A percentile compares a stretch with the other conserved stretches of the same genome.
Evolutionary conservation across 2,888 invertebrate species (phyloP).

Genomic region (Buathra laborator): DNA sequence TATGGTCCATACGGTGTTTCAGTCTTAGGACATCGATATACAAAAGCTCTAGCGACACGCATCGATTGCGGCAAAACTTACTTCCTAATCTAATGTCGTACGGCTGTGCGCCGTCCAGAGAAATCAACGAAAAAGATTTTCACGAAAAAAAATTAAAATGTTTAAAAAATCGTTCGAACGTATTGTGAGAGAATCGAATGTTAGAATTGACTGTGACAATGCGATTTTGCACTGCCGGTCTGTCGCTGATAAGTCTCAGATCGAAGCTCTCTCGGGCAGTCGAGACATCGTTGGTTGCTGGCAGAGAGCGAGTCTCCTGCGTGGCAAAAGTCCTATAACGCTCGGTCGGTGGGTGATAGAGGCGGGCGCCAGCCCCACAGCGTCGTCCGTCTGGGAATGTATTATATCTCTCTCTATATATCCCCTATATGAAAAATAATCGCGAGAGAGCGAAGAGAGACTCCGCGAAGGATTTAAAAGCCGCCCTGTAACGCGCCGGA

Average conservation of each 20-base stretch:
- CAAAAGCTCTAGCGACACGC: conserved; percentile 1
- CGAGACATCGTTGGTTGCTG: conserved; percentile 7
- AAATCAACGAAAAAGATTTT: conserved; percentile 1
- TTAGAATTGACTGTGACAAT: conserved; percentile 37
- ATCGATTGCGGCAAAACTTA: conserved; percentile 1
- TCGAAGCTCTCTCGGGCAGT: conserved; percentile 15
- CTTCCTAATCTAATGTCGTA: conserved; percentile 19
- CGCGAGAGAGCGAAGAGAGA: conserved; percentile 62
- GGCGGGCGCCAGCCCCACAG: conserved; percentile 81
- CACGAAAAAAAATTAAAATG: not conserved
- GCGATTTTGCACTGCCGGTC: conserved; percentile 37
- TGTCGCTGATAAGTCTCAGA: conserved; percentile 30
- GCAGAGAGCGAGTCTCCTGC: not conserved
- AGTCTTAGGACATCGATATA: not conserved
- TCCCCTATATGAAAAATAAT: conserved; percentile 76
- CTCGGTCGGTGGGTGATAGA: conserved; percentile 67
- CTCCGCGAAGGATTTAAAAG: conserved; percentile 67
- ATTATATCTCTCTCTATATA: conserved; percentile 58
- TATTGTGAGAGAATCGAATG: conserved; percentile 7
- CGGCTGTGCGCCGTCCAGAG: conserved; percentile 7
- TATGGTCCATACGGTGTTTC: not conserved
- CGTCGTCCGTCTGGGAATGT: conserved; percentile 81
- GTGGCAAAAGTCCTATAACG: conserved; percentile 37
- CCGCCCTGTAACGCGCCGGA: conserved; percentile 66
- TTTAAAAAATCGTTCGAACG: not conserved